Evolutionary conservation across 2,888 invertebrate genomes (phyloP).

Genomic region (Dioctria rufipes): DNA sequence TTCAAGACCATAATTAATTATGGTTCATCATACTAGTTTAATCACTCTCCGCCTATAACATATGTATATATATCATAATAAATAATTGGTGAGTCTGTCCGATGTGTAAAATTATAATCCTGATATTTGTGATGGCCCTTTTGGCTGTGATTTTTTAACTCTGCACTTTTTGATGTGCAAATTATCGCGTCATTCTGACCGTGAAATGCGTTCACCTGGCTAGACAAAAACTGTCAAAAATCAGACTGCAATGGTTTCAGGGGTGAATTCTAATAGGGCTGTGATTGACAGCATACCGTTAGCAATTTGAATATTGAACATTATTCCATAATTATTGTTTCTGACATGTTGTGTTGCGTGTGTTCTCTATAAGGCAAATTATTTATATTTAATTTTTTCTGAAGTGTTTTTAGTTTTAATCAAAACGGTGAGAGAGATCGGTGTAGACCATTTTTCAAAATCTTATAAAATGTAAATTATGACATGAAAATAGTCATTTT

Average conservation of each 20-base stretch:
- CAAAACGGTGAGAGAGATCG: too few relatives aligned
- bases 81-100: constrained; percentile 26
- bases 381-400: too few relatives aligned
- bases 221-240: constrained; percentile 52
- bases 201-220: neutral
- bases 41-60: neutral
- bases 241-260: neutral
- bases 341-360: too few relatives aligned
- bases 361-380: too few relatives aligned
- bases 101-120: constrained; percentile 8
- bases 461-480: too few relatives aligned
- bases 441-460: too few relatives aligned
- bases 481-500: too few relatives aligned
- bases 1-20: constrained; percentile 42
- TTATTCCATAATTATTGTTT: constrained; percentile 15
- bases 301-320: constrained; percentile 12
- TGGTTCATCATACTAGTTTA: constrained; percentile 3
- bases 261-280: constrained; percentile 32
- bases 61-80: constrained; percentile 39
- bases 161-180: constrained; percentile 3
- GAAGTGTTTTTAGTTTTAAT: too few relatives aligned
- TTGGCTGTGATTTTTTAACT: neutral
- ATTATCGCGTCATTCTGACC: constrained; percentile 15
- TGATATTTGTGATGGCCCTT: neutral
- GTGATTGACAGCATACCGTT: constrained; percentile 22